Base-by-base conservation (phyloP, 1,140 invertebrate species). In the Drosophila nigromelanica region DNA sequence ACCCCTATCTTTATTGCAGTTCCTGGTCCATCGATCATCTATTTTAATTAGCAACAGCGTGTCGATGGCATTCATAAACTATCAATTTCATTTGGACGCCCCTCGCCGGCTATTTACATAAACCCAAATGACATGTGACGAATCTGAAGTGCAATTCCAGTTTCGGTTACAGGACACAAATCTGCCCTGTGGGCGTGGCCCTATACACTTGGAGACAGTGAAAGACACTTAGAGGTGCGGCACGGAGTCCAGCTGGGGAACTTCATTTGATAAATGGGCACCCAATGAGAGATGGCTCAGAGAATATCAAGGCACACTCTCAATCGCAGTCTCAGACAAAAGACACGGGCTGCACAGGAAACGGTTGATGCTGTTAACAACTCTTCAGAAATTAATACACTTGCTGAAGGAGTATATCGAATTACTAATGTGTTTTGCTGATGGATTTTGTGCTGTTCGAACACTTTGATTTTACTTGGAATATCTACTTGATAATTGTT, bases 41-140 rank as follows among this genome's bases (percentile, higher is more conserved):
- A 75, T 90, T 90, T 90, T 90, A 90, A 90, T 90, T 90, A 90
- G 87, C 87, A 76, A 78, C 87, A 89, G 83, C 45, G 82, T 90
- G 87, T 90, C 87, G 82, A 90, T 90, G 54, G 77, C 83, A 89
- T 89, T 78, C 76, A 79, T 75, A 85, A 90, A 90, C 78, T 89
- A 89, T 89, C 86, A 80, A 90, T 90, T 80, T 82, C 87, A 90
- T 58, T 90, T 59, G 75, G 42, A 79, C 59, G 70, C 78, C 73
- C 59, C 67, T 79, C 45, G 55, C 45, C 42, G 61, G 48, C 27
- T 81, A 79, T 90, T 82, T 86, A 80, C 73, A 90, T 90, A 87
- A 77, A 61, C 70, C 45, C 63, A 73, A 70, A 86, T 77, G 79
- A 83, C 47, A 77, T 79, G 81, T 87, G 73, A 80, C 87, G 87